These are phyloP conservation scores for Phaonia tiefii DNA, from an alignment of 2,888 invertebrate species.

Conservation along the genomic window DNA sequence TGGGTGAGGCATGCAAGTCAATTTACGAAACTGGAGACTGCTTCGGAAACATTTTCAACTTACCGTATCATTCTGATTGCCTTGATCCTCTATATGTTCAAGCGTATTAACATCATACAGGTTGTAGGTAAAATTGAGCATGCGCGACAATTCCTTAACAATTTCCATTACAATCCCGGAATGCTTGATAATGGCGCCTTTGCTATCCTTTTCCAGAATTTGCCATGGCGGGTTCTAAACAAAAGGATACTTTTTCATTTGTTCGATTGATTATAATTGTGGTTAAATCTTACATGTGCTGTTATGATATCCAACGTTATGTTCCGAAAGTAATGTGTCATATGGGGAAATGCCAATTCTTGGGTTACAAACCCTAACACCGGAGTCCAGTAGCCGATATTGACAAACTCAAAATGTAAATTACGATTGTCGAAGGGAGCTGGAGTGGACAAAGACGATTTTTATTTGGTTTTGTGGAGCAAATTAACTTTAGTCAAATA, in stretches of 20 bases:
- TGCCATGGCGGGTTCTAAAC: constrained; percentile 94
- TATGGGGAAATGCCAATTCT: constrained; percentile 90
- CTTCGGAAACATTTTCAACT: too few relatives aligned
- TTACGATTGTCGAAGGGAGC: constrained; percentile 70
- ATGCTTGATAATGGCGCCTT: constrained; percentile 81
- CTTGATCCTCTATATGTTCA: constrained; percentile 56
- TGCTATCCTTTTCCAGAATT: constrained; percentile 84
- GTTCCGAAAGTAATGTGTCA: constrained; percentile 89
- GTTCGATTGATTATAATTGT: background rate
- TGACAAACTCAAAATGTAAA: constrained; percentile 75
- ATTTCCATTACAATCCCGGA: constrained; percentile 90
- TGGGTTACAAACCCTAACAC: constrained; percentile 85
- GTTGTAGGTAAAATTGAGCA: constrained; percentile 88
- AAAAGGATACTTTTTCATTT: constrained; percentile 23
- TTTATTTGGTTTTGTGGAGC: background rate
- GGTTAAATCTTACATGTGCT: constrained; percentile 85
- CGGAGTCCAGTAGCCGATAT: constrained; percentile 89
- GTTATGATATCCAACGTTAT: constrained; percentile 87
- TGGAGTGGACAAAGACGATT: constrained; percentile 19
- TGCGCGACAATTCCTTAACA: constrained; percentile 87
- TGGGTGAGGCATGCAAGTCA: too few relatives aligned
- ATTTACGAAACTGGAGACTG: too few relatives aligned
- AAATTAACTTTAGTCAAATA: background rate
- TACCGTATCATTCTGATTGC: constrained; percentile 74
- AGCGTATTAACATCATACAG: constrained; percentile 72